phyloP scores from a whole-genome alignment of 2,888 invertebrate species.

The Salpingus planirostris region DNA sequence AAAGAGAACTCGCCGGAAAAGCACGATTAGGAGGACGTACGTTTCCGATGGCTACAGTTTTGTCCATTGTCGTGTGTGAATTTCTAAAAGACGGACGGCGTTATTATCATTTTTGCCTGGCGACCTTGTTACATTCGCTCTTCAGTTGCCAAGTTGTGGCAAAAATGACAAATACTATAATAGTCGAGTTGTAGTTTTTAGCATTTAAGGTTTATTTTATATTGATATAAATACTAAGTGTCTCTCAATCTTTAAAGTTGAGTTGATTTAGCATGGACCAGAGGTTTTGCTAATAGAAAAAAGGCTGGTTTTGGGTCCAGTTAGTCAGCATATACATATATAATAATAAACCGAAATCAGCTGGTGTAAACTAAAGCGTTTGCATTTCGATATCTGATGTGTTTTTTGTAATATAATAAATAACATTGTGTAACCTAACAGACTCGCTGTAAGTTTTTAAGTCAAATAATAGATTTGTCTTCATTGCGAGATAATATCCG shows the following conservation, averaged over 20 bases:
- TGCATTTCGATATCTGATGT: constrained; percentile 16
- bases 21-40: constrained; percentile 19
- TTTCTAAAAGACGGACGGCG: too few species aligned
- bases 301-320: constrained; percentile 32
- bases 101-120: constrained; percentile 5
- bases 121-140: constrained; percentile 3
- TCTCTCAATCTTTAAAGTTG: constrained; percentile 12
- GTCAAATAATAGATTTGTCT: too few species aligned
- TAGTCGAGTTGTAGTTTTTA: constrained; percentile 4
- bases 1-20: constrained; percentile 27
- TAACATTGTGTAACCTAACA: constrained; percentile 2
- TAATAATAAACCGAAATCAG: constrained; percentile 16
- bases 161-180: constrained; percentile 11
- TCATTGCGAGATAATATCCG: too few species aligned
- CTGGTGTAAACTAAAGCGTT: constrained; percentile 15
- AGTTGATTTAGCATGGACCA: constrained; percentile 27
- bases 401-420: constrained; percentile 11
- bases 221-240: too few species aligned
- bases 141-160: constrained; percentile 4
- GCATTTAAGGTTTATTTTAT: constrained; percentile 11
- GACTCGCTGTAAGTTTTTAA: too few species aligned
- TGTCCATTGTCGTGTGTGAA: too few species aligned
- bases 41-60: too few species aligned
- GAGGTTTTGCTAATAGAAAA: constrained; percentile 26
- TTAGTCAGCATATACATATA: constrained; percentile 25